phyloP scores from a whole-genome alignment of 2,888 invertebrate genomes.

The Therioaphis trifolii region DNA sequence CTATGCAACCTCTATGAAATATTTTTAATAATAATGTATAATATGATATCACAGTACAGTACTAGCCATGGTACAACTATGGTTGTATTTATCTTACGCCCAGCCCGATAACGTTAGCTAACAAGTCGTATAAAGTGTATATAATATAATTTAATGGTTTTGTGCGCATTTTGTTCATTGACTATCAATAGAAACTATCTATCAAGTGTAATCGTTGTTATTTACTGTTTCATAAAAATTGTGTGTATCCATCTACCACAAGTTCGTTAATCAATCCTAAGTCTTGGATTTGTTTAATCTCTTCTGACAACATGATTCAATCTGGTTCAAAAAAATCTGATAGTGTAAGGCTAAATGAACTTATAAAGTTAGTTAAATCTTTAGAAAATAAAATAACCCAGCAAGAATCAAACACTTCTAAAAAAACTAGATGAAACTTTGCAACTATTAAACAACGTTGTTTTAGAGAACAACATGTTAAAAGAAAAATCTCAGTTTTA shows the following conservation, averaged over 20 bases:
- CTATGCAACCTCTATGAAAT: too few relatives aligned
- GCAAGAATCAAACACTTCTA: background rate
- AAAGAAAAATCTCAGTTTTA: background rate
- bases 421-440: conserved; percentile 7
- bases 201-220: background rate
- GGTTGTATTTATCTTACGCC: too few relatives aligned
- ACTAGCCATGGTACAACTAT: too few relatives aligned
- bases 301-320: background rate
- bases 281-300: background rate
- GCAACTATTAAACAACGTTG: background rate
- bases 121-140: too few relatives aligned
- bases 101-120: too few relatives aligned
- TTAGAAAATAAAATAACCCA: background rate
- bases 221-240: background rate
- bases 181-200: background rate
- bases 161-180: background rate
- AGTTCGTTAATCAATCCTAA: background rate
- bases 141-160: background rate
- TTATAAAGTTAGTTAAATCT: background rate
- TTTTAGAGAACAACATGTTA: background rate
- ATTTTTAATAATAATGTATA: too few relatives aligned
- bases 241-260: background rate
- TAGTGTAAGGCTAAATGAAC: background rate
- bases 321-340: background rate
- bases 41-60: too few relatives aligned